Percentiles rank a stretch among this genome's conserved stretches.
These are phyloP conservation scores for Philaethria dido DNA, from an alignment of 2,888 invertebrate genomes.

Conservation along the genomic window DNA sequence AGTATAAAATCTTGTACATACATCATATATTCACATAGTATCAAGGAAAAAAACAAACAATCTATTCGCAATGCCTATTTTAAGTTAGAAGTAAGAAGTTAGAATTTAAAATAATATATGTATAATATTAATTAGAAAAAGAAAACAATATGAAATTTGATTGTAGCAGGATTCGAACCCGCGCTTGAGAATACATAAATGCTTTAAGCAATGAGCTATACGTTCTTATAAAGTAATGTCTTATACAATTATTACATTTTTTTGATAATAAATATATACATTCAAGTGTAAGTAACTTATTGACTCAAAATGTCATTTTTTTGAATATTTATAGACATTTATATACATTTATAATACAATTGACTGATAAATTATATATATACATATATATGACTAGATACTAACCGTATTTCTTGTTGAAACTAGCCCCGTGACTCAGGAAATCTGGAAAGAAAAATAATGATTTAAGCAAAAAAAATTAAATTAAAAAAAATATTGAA, in stretches of 20 bases:
- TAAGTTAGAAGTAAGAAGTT: too few relatives aligned
- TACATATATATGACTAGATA: conserved; percentile 45
- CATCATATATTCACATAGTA: conserved; percentile 13
- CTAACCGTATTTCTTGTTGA: conserved; percentile 83
- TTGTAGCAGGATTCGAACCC: too few relatives aligned
- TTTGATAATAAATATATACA: too few relatives aligned
- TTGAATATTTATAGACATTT: too few relatives aligned
- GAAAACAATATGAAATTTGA: background rate
- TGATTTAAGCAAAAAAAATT: conserved; percentile 30
- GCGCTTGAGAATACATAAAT: too few relatives aligned
- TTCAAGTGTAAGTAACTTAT: too few relatives aligned
- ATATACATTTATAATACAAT: too few relatives aligned
- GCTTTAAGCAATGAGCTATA: too few relatives aligned
- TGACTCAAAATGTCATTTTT: conserved; percentile 3
- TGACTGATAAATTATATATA: too few relatives aligned
- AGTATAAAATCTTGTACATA: background rate
- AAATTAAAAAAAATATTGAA: conserved; percentile 11
- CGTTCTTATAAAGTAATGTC: too few relatives aligned
- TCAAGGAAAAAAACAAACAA: conserved; percentile 1
- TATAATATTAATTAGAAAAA: background rate
- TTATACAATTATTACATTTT: too few relatives aligned
- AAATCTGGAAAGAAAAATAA: conserved; percentile 70
- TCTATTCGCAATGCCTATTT: conserved; percentile 8
- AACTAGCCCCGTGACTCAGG: conserved; percentile 81
- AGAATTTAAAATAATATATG: background rate